These are phyloP conservation scores for Achlya flavicornis DNA, from an alignment of 2,888 invertebrate genomes.

Conservation along the genomic window DNA sequence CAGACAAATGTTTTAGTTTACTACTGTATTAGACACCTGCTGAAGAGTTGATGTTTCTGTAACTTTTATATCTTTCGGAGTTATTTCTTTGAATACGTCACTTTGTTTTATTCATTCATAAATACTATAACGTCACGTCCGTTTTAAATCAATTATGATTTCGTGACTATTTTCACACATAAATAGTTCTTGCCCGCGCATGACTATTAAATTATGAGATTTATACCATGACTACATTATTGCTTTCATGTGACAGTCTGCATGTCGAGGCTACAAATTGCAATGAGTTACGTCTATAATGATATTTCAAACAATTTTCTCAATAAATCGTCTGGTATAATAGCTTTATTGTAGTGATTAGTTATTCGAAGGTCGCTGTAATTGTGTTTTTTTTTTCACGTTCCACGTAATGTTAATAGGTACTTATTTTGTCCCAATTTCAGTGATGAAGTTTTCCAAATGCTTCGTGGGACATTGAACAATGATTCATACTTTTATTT, in stretches of 20 bases:
- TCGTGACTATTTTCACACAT: not conserved
- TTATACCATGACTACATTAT: not conserved
- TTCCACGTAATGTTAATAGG: too few species aligned
- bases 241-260: not conserved
- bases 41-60: not conserved
- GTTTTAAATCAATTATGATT: not conserved
- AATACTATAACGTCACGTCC: not conserved
- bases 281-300: not conserved
- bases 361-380: not conserved
- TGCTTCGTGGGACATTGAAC: not conserved
- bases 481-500: not conserved
- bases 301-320: not conserved
- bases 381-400: not conserved
- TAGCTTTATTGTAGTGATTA: not conserved
- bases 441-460: not conserved
- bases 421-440: not conserved
- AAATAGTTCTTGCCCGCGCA: not conserved
- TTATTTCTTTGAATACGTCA: too few species aligned
- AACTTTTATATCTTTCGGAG: too few species aligned
- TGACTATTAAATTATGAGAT: not conserved
- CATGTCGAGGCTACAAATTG: not conserved
- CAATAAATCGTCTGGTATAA: not conserved
- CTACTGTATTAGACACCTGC: not conserved
- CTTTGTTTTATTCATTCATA: not conserved
- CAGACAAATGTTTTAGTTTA: not conserved